These are phyloP conservation scores for Leptinotarsa juncta DNA, from an alignment of 2,888 invertebrate species.

Conservation along the genomic window DNA sequence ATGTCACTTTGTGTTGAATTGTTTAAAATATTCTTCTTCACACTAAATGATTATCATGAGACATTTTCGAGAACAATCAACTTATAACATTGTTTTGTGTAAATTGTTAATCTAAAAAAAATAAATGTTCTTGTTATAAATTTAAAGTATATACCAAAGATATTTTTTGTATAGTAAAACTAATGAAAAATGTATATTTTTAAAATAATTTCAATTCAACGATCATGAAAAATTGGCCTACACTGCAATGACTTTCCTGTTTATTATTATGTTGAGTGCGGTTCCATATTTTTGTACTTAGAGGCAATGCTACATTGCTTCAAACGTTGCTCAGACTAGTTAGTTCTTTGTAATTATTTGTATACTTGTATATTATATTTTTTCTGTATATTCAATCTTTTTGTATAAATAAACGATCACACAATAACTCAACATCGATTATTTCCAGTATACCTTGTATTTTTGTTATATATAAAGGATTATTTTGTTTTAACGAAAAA, in stretches of 20 bases:
- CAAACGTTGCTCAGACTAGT: slow-evolving; percentile 53
- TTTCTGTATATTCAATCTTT: slow-evolving; percentile 17
- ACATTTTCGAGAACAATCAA: slow-evolving; percentile 17
- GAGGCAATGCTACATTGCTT: slow-evolving; percentile 46
- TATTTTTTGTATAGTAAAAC: slow-evolving; percentile 63
- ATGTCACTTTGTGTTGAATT: background rate
- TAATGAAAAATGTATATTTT: slow-evolving; percentile 62
- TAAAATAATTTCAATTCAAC: slow-evolving; percentile 55
- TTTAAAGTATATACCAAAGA: slow-evolving; percentile 64
- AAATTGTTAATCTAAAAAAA: slow-evolving; percentile 54
- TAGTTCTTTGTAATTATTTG: slow-evolving; percentile 41
- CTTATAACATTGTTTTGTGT: slow-evolving; percentile 42
- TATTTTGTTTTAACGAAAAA: slow-evolving; percentile 40
- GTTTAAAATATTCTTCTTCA: background rate
- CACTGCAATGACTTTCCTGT: slow-evolving; percentile 41
- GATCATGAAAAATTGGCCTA: slow-evolving; percentile 48
- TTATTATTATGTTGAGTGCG: slow-evolving; percentile 44
- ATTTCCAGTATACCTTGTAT: slow-evolving; percentile 31
- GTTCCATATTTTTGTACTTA: slow-evolving; percentile 53
- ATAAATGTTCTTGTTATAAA: slow-evolving; percentile 61
- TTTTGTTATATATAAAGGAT: slow-evolving; percentile 43
- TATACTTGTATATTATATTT: slow-evolving; percentile 37
- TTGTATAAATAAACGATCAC: slow-evolving; percentile 15
- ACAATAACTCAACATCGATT: slow-evolving; percentile 25
- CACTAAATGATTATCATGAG: background rate